phyloP scores from a whole-genome alignment of 2,797 vertebrate genomes.

The Pagetopsis macropterus region DNA sequence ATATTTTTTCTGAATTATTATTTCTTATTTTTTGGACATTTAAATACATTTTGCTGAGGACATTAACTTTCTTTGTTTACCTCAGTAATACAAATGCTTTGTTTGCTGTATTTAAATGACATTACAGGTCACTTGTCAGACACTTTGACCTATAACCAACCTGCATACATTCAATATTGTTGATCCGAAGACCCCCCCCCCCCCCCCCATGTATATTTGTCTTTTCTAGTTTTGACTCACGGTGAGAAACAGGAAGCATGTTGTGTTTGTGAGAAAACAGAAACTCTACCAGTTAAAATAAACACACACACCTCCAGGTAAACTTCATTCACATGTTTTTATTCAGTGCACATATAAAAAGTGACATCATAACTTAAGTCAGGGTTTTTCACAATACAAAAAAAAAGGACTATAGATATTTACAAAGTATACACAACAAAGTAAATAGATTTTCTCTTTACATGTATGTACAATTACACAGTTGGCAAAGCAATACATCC shows the following conservation, averaged over 20 bases:
- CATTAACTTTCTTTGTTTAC: no score
- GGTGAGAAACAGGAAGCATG: background rate
- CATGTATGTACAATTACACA: slow-evolving; percentile 61
- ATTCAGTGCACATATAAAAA: slow-evolving; percentile 80
- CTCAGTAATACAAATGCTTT: no score
- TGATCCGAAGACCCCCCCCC: no score
- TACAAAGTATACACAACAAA: slow-evolving; percentile 55
- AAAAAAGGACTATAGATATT: slow-evolving; percentile 59
- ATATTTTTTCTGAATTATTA: no score
- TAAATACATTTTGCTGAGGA: no score
- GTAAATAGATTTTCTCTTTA: slow-evolving; percentile 61
- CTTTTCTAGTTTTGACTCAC: background rate
- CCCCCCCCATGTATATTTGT: no score
- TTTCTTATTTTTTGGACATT: no score
- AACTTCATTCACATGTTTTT: slow-evolving; percentile 70
- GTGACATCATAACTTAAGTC: slow-evolving; percentile 78
- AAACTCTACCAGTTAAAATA: no score
- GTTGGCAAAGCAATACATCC: slow-evolving; percentile 4
- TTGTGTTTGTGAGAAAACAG: background rate
- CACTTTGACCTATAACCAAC: no score
- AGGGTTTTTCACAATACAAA: slow-evolving; percentile 56
- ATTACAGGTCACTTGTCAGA: no score
- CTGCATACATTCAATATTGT: no score
- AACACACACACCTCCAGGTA: background rate
- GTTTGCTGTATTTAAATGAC: no score